These are phyloP conservation scores for Ashinkailepas kermadecensis DNA, from an alignment of 2,888 invertebrate species.

Conservation along the genomic window DNA sequence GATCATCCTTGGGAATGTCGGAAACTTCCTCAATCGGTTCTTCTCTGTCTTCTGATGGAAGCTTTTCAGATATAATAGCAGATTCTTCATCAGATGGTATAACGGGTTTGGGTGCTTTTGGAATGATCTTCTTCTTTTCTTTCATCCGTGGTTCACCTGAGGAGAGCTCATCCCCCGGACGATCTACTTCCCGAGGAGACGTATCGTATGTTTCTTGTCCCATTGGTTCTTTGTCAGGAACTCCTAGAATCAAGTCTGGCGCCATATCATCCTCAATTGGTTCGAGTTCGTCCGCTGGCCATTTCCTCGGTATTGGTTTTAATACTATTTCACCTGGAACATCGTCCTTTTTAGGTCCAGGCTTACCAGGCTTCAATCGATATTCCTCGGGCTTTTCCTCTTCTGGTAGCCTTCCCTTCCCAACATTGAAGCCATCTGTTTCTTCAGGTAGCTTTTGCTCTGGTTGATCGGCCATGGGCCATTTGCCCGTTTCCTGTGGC, in stretches of 20 bases:
- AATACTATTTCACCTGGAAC: conserved; percentile 24
- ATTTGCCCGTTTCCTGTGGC: conserved; percentile 1
- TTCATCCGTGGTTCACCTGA: conserved; percentile 23
- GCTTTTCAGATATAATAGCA: neutral
- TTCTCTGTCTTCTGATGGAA: neutral
- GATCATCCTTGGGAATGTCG: neutral
- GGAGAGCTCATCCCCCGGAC: conserved; percentile 12
- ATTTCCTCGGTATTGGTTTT: conserved; percentile 30
- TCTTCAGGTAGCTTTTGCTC: conserved; percentile 26
- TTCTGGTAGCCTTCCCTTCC: conserved; percentile 25
- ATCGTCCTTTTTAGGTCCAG: conserved; percentile 25
- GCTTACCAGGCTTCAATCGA: conserved; percentile 26
- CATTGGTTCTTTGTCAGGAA: neutral
- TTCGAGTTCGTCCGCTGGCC: conserved; percentile 24
- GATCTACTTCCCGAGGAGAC: conserved; percentile 25
- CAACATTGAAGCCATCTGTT: conserved; percentile 21
- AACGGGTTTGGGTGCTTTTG: conserved; percentile 15
- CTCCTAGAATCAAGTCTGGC: conserved; percentile 24
- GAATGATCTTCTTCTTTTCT: neutral
- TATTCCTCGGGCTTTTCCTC: conserved; percentile 23
- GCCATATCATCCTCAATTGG: conserved; percentile 22
- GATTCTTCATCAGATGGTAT: neutral
- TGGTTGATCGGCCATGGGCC: conserved; percentile 9
- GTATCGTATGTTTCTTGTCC: conserved; percentile 25
- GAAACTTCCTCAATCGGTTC: neutral